A percentile compares a stretch with the other conserved stretches of the same genome.
These are phyloP conservation scores for Lepus oiostolus DNA, from an alignment of 2,797 vertebrate species.

Conservation along the genomic window DNA sequence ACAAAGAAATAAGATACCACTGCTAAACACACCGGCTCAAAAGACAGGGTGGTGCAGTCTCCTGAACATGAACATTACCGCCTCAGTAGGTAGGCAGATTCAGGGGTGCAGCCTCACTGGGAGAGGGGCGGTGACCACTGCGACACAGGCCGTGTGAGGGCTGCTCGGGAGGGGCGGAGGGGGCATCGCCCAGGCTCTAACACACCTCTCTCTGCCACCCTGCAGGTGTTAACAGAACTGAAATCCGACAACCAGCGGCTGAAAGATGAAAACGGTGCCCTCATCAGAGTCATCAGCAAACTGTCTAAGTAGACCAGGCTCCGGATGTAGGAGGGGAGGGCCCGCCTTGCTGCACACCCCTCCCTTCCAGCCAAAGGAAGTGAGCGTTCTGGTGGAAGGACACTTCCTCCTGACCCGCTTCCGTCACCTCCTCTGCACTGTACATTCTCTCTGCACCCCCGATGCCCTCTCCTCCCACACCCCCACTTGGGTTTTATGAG, in stretches of 20 bases:
- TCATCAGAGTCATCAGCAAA: constrained; percentile 99
- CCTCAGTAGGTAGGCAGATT: neutral
- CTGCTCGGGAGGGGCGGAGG: neutral
- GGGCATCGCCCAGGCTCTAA: neutral
- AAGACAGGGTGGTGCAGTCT: neutral
- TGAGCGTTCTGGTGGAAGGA: constrained; percentile 80
- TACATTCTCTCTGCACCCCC: constrained; percentile 78
- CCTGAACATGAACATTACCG: neutral
- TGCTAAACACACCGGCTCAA: neutral
- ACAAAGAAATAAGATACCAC: neutral
- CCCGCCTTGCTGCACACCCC: neutral
- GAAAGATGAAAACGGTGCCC: constrained; percentile 98
- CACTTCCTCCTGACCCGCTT: constrained; percentile 66
- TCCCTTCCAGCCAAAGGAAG: constrained; percentile 68
- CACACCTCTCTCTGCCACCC: neutral
- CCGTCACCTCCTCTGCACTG: constrained; percentile 78
- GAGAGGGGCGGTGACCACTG: neutral
- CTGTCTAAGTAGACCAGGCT: constrained; percentile 94
- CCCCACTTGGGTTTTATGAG: constrained; percentile 48
- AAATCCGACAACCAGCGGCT: constrained; percentile 99
- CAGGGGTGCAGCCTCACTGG: neutral
- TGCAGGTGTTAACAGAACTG: constrained; percentile 95
- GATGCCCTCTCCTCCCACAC: neutral
- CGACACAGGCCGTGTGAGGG: neutral
- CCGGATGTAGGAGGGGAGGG: neutral